Evolutionary conservation across 2,113 vertebrate species (phyloP).

Genomic region (Eira barbara): DNA sequence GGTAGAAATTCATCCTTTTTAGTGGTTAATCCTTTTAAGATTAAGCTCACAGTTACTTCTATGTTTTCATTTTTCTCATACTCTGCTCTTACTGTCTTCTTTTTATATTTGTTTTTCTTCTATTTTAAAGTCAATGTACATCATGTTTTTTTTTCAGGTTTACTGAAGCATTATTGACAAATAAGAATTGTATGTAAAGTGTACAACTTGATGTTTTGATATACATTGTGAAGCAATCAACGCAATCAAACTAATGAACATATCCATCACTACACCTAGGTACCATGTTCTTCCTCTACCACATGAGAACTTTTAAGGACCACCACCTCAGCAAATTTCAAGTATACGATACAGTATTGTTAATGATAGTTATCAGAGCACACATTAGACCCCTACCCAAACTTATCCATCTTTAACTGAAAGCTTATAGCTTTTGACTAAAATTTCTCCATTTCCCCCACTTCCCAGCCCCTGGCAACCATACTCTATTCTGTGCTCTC

Average conservation of each 20-base stretch:
- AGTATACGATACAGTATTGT: background rate
- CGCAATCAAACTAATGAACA: background rate
- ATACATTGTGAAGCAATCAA: background rate
- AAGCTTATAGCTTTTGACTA: background rate
- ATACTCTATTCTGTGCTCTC: background rate
- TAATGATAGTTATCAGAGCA: no score
- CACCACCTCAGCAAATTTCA: background rate
- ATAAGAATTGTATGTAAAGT: background rate
- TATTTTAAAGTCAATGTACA: background rate
- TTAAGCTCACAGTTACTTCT: background rate
- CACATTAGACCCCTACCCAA: background rate
- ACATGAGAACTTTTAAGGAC: background rate
- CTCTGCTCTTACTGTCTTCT: background rate
- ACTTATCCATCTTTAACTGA: background rate
- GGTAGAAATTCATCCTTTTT: background rate
- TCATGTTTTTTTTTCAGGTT: background rate
- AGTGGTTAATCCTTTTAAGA: background rate
- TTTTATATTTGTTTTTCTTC: background rate
- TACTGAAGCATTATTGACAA: background rate
- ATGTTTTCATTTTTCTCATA: background rate
- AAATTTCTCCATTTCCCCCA: background rate
- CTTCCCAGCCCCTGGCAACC: background rate
- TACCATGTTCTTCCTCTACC: background rate
- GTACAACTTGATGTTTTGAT: background rate
- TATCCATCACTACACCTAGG: background rate